These are phyloP conservation scores for Ischnura elegans DNA, from an alignment of 2,888 invertebrate genomes.

Conservation along the genomic window DNA sequence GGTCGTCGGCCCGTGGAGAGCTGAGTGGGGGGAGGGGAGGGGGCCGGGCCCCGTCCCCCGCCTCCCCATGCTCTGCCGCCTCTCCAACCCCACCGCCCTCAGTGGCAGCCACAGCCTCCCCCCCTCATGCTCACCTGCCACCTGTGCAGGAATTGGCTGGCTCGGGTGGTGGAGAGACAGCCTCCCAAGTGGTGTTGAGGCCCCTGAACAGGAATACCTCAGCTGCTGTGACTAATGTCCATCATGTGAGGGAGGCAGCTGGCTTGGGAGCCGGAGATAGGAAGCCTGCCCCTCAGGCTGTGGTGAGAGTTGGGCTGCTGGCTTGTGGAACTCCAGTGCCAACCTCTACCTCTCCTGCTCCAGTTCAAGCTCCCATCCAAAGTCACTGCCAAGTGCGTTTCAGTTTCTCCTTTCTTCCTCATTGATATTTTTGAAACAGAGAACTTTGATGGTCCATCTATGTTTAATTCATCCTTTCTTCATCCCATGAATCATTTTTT, in stretches of 20 bases:
- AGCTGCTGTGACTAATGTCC: conserved; percentile 46
- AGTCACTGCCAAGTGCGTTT: conserved; percentile 53
- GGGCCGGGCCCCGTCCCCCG: conserved; percentile 76
- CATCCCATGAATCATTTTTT: neutral
- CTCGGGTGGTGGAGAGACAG: conserved; percentile 43
- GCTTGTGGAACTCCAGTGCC: conserved; percentile 42
- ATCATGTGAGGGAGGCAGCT: conserved; percentile 44
- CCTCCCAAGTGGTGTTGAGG: conserved; percentile 60
- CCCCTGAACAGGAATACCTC: conserved; percentile 54
- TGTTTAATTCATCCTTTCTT: neutral
- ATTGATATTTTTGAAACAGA: neutral
- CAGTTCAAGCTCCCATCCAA: conserved; percentile 42
- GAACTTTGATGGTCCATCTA: neutral
- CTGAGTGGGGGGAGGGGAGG: conserved; percentile 62
- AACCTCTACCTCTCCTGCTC: conserved; percentile 44
- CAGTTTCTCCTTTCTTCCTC: neutral
- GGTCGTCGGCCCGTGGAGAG: conserved; percentile 49
- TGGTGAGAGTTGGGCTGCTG: conserved; percentile 48
- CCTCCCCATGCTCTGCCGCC: conserved; percentile 75
- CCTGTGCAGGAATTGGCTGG: conserved; percentile 52
- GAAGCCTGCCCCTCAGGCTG: conserved; percentile 48
- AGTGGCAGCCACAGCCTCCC: conserved; percentile 59
- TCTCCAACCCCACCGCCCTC: conserved; percentile 72
- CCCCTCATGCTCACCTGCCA: conserved; percentile 58
- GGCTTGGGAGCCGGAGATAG: conserved; percentile 39